phyloP scores from a whole-genome alignment of 2,888 invertebrate species.

The Eumacrocentrus americanus region DNA sequence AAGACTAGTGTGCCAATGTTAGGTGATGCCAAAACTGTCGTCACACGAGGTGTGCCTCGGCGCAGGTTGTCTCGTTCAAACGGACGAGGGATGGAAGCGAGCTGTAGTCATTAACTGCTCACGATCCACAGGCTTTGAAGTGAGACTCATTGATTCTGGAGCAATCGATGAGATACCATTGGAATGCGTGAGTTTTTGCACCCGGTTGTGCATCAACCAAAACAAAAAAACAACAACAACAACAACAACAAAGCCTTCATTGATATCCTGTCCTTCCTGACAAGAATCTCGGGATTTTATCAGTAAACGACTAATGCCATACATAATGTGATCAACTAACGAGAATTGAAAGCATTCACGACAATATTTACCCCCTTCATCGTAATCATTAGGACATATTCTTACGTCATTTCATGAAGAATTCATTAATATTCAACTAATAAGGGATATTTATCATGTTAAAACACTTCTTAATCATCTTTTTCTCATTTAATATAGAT shows the following conservation, averaged over 20 bases:
- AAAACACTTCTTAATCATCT: neutral
- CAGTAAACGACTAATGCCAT: slow-evolving; percentile 45
- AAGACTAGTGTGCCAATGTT: slow-evolving; percentile 45
- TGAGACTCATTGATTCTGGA: slow-evolving; percentile 58
- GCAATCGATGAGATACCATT: slow-evolving; percentile 47
- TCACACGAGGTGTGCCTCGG: slow-evolving; percentile 52
- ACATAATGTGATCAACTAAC: slow-evolving; percentile 41
- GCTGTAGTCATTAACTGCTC: slow-evolving; percentile 52
- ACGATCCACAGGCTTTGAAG: slow-evolving; percentile 43
- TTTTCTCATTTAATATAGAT: slow-evolving; percentile 57
- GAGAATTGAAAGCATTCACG: slow-evolving; percentile 2
- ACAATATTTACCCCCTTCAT: neutral
- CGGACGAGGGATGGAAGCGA: slow-evolving; percentile 53
- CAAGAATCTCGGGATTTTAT: slow-evolving; percentile 13
- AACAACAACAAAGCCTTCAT: slow-evolving; percentile 4
- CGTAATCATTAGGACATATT: neutral
- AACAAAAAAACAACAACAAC: slow-evolving; percentile 26
- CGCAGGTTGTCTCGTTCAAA: slow-evolving; percentile 55
- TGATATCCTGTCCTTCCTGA: neutral
- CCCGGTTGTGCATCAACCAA: slow-evolving; percentile 28
- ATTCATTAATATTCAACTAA: neutral
- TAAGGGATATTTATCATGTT: neutral
- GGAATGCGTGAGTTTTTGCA: slow-evolving; percentile 53
- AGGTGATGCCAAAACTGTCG: slow-evolving; percentile 57
- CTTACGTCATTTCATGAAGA: neutral